Base-by-base conservation (phyloP, 2,888 invertebrate genomes). In the Tryphoninae sp. region DNA sequence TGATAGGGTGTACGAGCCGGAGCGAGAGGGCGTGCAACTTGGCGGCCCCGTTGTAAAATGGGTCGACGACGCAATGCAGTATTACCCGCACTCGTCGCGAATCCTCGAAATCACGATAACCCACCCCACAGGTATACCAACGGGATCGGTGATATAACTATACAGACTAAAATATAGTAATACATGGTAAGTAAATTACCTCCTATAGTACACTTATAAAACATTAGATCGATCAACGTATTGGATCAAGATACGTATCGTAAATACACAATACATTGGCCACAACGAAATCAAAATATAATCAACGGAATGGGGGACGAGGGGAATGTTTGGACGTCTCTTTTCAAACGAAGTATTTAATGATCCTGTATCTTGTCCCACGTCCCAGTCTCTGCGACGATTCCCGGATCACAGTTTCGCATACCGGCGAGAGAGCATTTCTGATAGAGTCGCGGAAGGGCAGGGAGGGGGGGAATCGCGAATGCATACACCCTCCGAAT, bases 51-150 rank as follows among this genome's bases (percentile, higher is more conserved):
- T 86, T 86, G 86, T 85, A 89, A 89, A 89, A 89, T 90, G 87
- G 90, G 90, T 90, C 90, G 89, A 82, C 89, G 89, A 89, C 90
- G 90, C 90, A 90, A 88, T 90, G 90, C 90, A 87, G 90, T 89
- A 86, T 85, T 79, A 85, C 86, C 33, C 84, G 85, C 83, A 55
- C 75, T 78, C 65, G 61, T 55, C 19, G 64, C 65, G 55, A 75
- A 78, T 75, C 71, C 68, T 76, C 76, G 59, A 80, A 76, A 79
- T 82, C 51, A 64, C 79, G 67, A 73, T 67, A 72, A 67, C 49
- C 69, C 22, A 53, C 4, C 33, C 61, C 71, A 53, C 22, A 49
- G 68, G 68, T 79, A 64, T 68, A 33, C 40, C 33, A 59, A 40
- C 13, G 13, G 6, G 55, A 55, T 49, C 7, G 16, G n/a, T 62